Base-by-base conservation (phyloP, 2,113 vertebrate genomes). In the Equus quagga region DNA sequence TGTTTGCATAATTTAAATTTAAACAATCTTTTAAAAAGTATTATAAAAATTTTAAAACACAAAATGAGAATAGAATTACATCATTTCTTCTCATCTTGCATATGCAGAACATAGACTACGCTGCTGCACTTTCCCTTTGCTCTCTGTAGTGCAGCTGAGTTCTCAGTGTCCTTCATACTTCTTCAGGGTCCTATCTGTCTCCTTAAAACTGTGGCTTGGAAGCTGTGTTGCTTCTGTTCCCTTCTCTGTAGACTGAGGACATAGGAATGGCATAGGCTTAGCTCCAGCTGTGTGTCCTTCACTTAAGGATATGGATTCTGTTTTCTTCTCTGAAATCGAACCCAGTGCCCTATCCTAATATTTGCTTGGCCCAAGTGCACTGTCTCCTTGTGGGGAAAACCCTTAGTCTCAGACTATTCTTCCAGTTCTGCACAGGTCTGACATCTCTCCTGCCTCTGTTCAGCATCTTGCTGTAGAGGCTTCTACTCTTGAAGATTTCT, bases 1-100 rank as follows among this genome's bases (percentile, higher is more conserved):
- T 75, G 17, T 60, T 78, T 62, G 11, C 62, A 46, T 44, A 64
- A 65, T 80, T 87, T 56, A n/a, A 84, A 92, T 91, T 69, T 84
- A 64, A 75, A 41, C 62, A 44, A n/a, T 54, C 21, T n/a, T 76
- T 84, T 36, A 24, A 44, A 41, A 64, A 64, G 60, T 15, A 41
- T 73, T 56, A 44, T 21, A 24, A 54, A 33, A 54, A 46, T 15
- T 49, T 54, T 46, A 31, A 78, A 75, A 60, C 13, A 33, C 36
- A 58, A n/a, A 70, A 31, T 56, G n/a, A 54, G 19, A 33, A 21
- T 24, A 49, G 19, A 54, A 14, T n/a, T 6, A 36, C 49, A 3
- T 82, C 10, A 7, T 21, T 65, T 36, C 33, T 28, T 73, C 44
- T 56, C 56, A 9, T 72, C 75, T 80, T 36, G 28, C 7, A 6